A percentile compares a stretch with the other conserved stretches of the same genome.
phyloP scores from a whole-genome alignment of 2,888 invertebrate genomes.

The Hirtodrosophila alboralis region DNA sequence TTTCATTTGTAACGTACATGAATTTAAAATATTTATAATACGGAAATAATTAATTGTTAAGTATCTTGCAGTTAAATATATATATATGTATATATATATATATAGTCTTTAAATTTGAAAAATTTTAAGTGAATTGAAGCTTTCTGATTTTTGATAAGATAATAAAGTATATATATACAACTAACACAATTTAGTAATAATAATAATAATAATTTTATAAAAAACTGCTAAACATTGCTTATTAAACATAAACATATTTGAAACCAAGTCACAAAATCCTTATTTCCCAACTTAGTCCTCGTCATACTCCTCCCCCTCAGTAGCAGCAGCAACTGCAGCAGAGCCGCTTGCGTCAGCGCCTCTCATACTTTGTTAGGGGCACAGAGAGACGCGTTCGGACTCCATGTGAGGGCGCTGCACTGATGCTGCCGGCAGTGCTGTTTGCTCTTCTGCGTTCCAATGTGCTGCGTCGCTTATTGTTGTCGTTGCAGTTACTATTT shows the following conservation, averaged over 20 bases:
- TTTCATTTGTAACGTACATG: conserved; percentile 20
- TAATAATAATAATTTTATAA: conserved; percentile 15
- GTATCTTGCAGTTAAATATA: conserved; percentile 48
- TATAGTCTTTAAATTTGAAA: conserved; percentile 19
- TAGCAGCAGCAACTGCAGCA: conserved; percentile 59
- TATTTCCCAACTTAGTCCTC: neutral
- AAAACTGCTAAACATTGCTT: conserved; percentile 6
- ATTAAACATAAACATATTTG: conserved; percentile 17
- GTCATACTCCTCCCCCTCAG: conserved; percentile 5
- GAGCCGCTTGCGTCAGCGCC: conserved; percentile 77
- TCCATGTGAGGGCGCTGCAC: conserved; percentile 59
- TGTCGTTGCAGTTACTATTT: conserved; percentile 39
- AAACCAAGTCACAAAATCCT: conserved; percentile 20
- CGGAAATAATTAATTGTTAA: conserved; percentile 41
- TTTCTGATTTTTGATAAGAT: conserved; percentile 17
- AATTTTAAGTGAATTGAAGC: conserved; percentile 24
- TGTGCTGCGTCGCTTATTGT: conserved; percentile 83
- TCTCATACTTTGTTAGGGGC: conserved; percentile 84
- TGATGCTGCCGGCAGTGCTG: conserved; percentile 50
- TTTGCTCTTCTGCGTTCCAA: conserved; percentile 59
- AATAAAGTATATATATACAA: conserved; percentile 19
- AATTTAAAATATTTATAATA: conserved; percentile 22
- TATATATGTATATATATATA: conserved; percentile 10
- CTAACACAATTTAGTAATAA: conserved; percentile 37
- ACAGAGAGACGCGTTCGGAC: conserved; percentile 85